A percentile compares a stretch with the other conserved stretches of the same genome.
Evolutionary conservation across 1,140 invertebrate genomes (phyloP).

Genomic region (Diploscapter pachys): DNA sequence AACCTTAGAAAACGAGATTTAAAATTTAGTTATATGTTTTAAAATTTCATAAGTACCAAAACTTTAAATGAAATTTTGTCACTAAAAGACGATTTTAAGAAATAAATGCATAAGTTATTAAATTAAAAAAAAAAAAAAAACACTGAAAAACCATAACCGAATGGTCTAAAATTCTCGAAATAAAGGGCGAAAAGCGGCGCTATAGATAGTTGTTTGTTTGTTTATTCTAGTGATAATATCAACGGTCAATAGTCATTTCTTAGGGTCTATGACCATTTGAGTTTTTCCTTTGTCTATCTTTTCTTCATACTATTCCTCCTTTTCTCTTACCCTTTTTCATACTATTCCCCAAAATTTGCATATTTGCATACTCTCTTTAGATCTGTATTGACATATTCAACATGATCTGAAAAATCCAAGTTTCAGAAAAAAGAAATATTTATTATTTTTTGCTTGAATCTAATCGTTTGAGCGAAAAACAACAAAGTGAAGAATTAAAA

Average conservation of each 20-base stretch:
- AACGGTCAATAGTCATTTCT: neutral
- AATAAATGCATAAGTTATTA: no score
- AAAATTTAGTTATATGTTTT: no score
- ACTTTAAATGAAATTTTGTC: no score
- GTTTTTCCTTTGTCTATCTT: neutral
- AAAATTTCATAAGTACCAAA: no score
- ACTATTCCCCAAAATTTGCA: no score
- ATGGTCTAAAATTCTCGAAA: no score
- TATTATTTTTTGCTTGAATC: neutral
- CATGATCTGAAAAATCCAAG: neutral
- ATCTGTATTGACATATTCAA: neutral
- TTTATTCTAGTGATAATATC: neutral
- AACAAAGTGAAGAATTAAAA: neutral
- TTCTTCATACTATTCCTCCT: neutral
- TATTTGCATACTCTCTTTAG: no score
- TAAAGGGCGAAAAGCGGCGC: no score
- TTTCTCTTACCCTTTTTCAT: neutral
- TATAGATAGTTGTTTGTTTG: neutral
- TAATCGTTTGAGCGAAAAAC: neutral
- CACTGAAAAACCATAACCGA: no score
- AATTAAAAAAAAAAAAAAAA: no score
- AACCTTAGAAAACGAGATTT: no score
- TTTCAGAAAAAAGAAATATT: neutral
- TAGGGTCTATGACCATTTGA: neutral
- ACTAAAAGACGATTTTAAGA: no score